Conservation (phyloP, 2,888 invertebrate genomes). For the Amphiduros pacificus region DNA sequence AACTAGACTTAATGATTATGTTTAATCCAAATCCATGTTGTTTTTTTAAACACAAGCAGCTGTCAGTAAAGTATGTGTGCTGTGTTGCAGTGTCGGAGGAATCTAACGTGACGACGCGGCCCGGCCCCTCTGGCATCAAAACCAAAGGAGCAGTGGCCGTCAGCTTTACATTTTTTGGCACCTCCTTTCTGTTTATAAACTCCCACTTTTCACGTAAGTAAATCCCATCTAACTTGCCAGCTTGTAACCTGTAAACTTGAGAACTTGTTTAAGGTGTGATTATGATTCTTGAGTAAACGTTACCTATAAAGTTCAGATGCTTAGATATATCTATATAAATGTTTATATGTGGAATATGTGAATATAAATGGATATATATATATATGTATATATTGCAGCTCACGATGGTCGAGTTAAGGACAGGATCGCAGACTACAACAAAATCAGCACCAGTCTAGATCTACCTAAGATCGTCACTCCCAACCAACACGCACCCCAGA, state of each 20-base stretch:
- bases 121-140: constrained; percentile 78
- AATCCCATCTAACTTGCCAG: not conserved
- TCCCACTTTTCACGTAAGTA: constrained; percentile 74
- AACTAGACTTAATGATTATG: too few relatives aligned
- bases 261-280: too few relatives aligned
- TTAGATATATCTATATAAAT: too few relatives aligned
- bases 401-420: constrained; percentile 50
- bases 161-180: constrained; percentile 90
- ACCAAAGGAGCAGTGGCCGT: constrained; percentile 93
- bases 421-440: constrained; percentile 49
- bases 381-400: constrained; percentile 36
- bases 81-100: constrained; percentile 76
- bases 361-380: too few relatives aligned
- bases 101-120: constrained; percentile 81
- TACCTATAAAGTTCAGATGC: too few relatives aligned
- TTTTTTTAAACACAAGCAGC: too few relatives aligned
- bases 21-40: too few relatives aligned
- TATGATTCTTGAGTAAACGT: too few relatives aligned
- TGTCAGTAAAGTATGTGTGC: too few relatives aligned
- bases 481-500: constrained; percentile 1
- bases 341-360: too few relatives aligned
- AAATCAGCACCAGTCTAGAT: constrained; percentile 42
- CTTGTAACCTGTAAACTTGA: not conserved
- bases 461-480: constrained; percentile 38
- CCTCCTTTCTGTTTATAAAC: constrained; percentile 91